Base-by-base conservation (phyloP, 2,797 vertebrate species). In the Sebastolobus altivelis region DNA sequence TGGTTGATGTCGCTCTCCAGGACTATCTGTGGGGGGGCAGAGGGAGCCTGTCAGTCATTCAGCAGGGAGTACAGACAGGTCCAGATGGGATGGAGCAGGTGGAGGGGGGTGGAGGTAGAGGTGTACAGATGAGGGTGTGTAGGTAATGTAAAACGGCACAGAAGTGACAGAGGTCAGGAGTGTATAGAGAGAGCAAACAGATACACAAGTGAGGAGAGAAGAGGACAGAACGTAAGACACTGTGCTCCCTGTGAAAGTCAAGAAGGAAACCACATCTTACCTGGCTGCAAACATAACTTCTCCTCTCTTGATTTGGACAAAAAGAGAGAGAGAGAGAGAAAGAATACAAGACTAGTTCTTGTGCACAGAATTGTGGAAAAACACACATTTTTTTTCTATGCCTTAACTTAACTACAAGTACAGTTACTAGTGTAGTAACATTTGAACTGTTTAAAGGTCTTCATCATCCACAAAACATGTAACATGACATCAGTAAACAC, bases 1-100 rank as follows among this genome's bases (percentile, higher is more conserved):
- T 90, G 90, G 81, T 96, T 96, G 52, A 87, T 87, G 82, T 96
- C 96, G 1, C 94, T 95, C 56, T 93, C 93, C 0, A 93, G 93
- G 60, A 97, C 94, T 14, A 97, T 95, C 92, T 96, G 93, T 90
- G 27, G 60, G 35, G 13, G 35, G 71, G 7, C 31, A 67, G 63
- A 80, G 38, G 37, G 22, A 75, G 35, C 13, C 13, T 4, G 22
- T 54, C 22, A 66, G 27, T n/a, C 14, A 33, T 3, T 71, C 49
- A 56, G 60, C 49, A 54, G 55, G 16, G 13, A 33, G n/a, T 5
- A 65, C 11, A 60, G 3, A n/a, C 2, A 10, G n/a, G 9, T 10
- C 7, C 2, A 27, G n/a, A 27, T 40, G 35, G n/a, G 20, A 35
- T 62, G 63, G 35, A 54, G 52, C 1, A 33, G 55, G 58, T 3